Percentiles rank a stretch among this genome's conserved stretches.
phyloP scores from a whole-genome alignment of 2,888 invertebrate species.

The Leptothorax acervorum region DNA sequence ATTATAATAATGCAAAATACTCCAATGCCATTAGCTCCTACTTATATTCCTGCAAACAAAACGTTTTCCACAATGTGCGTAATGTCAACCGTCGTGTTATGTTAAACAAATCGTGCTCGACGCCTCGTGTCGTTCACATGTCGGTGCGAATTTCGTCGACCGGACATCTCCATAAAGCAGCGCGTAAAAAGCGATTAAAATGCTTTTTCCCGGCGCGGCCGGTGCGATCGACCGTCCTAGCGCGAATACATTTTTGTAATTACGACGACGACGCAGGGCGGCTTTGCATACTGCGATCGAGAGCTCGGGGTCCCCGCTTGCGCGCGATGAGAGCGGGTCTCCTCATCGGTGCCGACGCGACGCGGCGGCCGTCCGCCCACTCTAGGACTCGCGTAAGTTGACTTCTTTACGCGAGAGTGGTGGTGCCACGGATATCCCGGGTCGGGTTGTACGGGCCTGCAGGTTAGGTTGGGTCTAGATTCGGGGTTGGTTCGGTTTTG shows the following conservation, averaged over 20 bases:
- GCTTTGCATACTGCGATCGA: slow-evolving; percentile 34
- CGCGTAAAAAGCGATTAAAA: slow-evolving; percentile 46
- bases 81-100: neutral
- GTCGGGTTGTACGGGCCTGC: slow-evolving; percentile 61
- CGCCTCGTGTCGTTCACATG: slow-evolving; percentile 6
- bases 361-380: slow-evolving; percentile 10
- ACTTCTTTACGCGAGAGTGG: slow-evolving; percentile 60
- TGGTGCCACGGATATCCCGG: slow-evolving; percentile 59
- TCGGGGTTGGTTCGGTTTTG: slow-evolving; percentile 68
- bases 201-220: slow-evolving; percentile 31
- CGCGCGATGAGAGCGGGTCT: slow-evolving; percentile 13
- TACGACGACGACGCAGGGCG: neutral
- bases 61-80: neutral
- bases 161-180: slow-evolving; percentile 32
- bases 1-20: neutral
- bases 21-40: neutral
- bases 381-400: slow-evolving; percentile 50
- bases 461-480: slow-evolving; percentile 67
- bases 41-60: neutral
- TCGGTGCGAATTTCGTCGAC: slow-evolving; percentile 20
- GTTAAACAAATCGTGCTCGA: slow-evolving; percentile 39
- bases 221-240: slow-evolving; percentile 5
- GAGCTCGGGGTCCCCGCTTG: slow-evolving; percentile 4
- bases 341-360: slow-evolving; percentile 27
- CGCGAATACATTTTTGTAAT: slow-evolving; percentile 44